Base-by-base conservation (phyloP, 2,888 invertebrate species). In the Andrena haemorrhoa region DNA sequence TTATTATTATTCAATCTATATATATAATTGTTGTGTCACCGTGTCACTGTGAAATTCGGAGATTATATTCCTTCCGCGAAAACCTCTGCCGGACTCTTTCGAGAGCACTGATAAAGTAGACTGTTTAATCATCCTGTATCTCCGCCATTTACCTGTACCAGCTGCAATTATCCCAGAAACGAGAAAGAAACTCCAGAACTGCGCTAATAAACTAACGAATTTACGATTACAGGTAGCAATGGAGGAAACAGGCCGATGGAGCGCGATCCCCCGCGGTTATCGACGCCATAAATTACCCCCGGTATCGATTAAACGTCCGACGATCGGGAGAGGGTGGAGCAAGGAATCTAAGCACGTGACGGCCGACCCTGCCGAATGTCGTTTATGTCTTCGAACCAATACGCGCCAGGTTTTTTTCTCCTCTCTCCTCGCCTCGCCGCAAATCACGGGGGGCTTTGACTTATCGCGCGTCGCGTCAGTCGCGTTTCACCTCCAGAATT, bases 281-380 rank as follows among this genome's bases (percentile, higher is more conserved):
- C 61, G 49, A 60, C 31, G 4, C 6, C 33, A 29, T 61, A 61
- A 75, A 70, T 70, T 70, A 70, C 56, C n/a, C n/a, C 26, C 16
- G 51, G 23, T 35, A 58, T 61, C 61, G 51, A 26, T 35, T 41
- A 16, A 12, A 6, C n/a, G 72, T 35, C 56, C 49, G 31, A 29
- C 26, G 69, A 31, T 23, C 33, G 23, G 7, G 41, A 5, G 10
- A n/a, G 2, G 20, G 16, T 58, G 41, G 3, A 8, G 12, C 20
- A n/a, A 31, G 58, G 23, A 68, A 60, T 12, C 2, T 7, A 26
- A 20, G 72, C n/a, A 72, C 63, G 63, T 20, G 53, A 53, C 35
- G 51, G 7, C 16, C 49, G 49, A 63, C 29, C 10, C 16, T 23
- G 26, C 8, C 3, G 16, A 63, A 33, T 33, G 65, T 3, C 10